Conservation (phyloP, 2,113 vertebrate species). For the Corydoras maculifer region DNA sequence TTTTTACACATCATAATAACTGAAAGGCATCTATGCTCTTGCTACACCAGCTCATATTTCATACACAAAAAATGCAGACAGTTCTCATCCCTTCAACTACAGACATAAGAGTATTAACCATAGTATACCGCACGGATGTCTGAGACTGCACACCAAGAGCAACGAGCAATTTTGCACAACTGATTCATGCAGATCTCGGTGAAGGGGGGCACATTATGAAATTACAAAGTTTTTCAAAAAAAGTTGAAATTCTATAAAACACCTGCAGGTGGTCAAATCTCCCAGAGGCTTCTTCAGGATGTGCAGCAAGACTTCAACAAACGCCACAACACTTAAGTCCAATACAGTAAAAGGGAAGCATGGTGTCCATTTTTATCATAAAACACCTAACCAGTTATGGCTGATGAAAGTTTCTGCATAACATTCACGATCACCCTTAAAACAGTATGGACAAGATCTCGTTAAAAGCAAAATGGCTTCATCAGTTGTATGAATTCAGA, state of each 20-base stretch:
- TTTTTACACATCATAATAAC: slow-evolving; percentile 57
- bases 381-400: too few relatives aligned
- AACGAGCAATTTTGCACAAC: slow-evolving; percentile 38
- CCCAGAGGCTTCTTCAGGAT: slow-evolving; percentile 33
- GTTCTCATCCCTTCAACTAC: slow-evolving; percentile 51
- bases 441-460: too few relatives aligned
- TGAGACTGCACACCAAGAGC: slow-evolving; percentile 38
- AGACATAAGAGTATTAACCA: slow-evolving; percentile 39
- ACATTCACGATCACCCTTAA: too few relatives aligned
- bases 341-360: slow-evolving; percentile 35
- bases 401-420: too few relatives aligned
- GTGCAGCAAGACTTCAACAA: slow-evolving; percentile 32
- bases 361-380: slow-evolving; percentile 39
- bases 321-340: slow-evolving; percentile 31
- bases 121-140: slow-evolving; percentile 43
- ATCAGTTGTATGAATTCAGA: too few relatives aligned
- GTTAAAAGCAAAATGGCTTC: too few relatives aligned
- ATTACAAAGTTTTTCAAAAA: slow-evolving; percentile 38
- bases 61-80: slow-evolving; percentile 59
- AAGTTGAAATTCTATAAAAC: slow-evolving; percentile 29
- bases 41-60: slow-evolving; percentile 59
- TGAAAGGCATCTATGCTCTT: slow-evolving; percentile 52
- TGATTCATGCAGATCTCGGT: slow-evolving; percentile 3
- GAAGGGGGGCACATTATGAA: slow-evolving; percentile 33
- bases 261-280: slow-evolving; percentile 37